Evolutionary conservation across 2,888 invertebrate species (phyloP).

Genomic region (Lasioglossum figueresi): DNA sequence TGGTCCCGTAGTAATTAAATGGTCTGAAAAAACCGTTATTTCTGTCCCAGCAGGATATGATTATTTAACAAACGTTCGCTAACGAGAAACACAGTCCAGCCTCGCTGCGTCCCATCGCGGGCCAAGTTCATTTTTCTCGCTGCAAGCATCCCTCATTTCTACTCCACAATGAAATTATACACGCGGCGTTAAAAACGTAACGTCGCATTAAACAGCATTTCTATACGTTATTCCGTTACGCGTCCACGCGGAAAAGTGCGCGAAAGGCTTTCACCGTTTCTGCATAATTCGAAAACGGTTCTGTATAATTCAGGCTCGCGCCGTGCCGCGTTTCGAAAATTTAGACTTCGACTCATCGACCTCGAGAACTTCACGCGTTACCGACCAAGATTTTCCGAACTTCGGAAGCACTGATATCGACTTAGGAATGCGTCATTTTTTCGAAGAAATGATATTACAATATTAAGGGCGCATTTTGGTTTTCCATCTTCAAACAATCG

Average conservation of each 20-base stretch:
- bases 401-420: background rate
- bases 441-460: background rate
- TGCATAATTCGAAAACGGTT: background rate
- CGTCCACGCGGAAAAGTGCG: background rate
- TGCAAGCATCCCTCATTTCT: background rate
- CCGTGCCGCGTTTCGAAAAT: background rate
- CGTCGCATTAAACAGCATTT: conserved; percentile 14
- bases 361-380: background rate
- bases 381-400: background rate
- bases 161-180: conserved; percentile 39
- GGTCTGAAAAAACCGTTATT: conserved; percentile 6
- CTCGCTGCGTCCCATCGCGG: background rate
- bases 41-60: background rate
- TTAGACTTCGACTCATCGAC: background rate
- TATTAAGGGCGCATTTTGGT: too few relatives aligned
- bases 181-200: conserved; percentile 25
- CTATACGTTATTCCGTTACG: background rate
- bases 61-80: conserved; percentile 34
- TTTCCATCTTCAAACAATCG: background rate
- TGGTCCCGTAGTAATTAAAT: conserved; percentile 16
- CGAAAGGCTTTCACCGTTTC: background rate
- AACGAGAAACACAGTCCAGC: conserved; percentile 13
- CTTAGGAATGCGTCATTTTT: background rate
- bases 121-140: background rate
- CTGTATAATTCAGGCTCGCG: background rate